Conservation (phyloP, 2,113 vertebrate genomes). For the Ciconia stormi region DNA sequence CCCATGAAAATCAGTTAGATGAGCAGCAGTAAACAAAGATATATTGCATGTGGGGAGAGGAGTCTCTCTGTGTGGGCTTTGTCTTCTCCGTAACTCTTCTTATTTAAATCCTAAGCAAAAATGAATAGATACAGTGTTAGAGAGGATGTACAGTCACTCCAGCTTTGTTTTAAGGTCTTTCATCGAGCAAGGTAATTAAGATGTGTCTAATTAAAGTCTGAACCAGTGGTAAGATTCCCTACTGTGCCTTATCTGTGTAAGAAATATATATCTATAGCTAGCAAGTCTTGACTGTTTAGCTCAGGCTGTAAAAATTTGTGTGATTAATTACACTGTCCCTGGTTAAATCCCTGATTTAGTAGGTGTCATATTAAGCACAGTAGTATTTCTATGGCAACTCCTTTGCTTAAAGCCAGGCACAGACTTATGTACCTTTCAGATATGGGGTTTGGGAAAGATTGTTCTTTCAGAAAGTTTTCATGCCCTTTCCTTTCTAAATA, state of each 20-base stretch:
- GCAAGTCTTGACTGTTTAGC: neutral
- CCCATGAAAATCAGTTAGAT: neutral
- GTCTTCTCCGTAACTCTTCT: neutral
- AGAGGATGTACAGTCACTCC: neutral
- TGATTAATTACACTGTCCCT: neutral
- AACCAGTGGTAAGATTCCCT: neutral
- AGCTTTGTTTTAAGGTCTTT: slow-evolving; percentile 2
- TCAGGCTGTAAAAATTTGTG: neutral
- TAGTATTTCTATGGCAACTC: neutral
- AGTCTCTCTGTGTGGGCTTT: neutral
- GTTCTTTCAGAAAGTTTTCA: neutral
- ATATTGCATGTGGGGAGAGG: neutral
- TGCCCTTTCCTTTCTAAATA: neutral
- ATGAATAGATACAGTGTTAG: neutral
- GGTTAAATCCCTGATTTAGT: neutral
- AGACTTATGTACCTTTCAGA: neutral
- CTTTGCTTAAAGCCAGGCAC: neutral
- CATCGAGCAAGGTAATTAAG: neutral
- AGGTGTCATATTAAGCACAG: neutral
- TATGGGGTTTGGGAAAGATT: neutral
- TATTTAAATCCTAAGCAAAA: slow-evolving; percentile 7
- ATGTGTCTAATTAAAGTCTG: neutral
- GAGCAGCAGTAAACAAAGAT: neutral
- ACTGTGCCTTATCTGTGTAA: neutral
- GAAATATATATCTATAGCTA: neutral